Evolutionary conservation across 2,113 vertebrate species (phyloP).

Genomic region (Gasterosteus nipponicus): DNA sequence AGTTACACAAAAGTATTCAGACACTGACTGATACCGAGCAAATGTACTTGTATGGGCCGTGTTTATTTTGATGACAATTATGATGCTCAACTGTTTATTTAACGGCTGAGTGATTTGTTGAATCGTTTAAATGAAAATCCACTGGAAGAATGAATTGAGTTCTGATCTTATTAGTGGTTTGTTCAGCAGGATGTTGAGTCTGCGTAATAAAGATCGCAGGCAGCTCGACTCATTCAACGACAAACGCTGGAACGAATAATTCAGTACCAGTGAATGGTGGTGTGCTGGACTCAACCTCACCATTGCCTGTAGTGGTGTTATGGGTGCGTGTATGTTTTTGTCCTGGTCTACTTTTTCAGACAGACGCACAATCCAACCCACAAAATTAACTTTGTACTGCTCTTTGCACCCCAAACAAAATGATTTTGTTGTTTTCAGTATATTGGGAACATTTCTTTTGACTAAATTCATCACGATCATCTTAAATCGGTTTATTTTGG

Average conservation of each 20-base stretch:
- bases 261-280: not conserved
- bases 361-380: too few relatives aligned
- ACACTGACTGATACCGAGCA: not conserved
- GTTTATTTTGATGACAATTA: not conserved
- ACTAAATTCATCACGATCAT: not conserved
- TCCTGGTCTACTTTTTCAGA: not conserved
- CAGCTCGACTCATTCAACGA: not conserved
- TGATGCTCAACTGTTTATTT: not conserved
- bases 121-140: not conserved
- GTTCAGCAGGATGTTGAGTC: not conserved
- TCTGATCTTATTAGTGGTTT: not conserved
- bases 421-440: not conserved
- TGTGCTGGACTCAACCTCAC: not conserved
- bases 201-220: not conserved
- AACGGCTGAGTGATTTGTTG: not conserved
- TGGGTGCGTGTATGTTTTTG: not conserved
- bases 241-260: not conserved
- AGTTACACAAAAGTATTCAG: not conserved
- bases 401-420: not conserved
- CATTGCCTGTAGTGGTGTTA: not conserved
- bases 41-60: not conserved
- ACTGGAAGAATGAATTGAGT: not conserved
- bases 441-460: not conserved
- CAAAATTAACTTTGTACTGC: not conserved
- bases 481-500: conserved; percentile 45